Conservation (phyloP, 2,888 invertebrate species). For the Syrista parreyssii region DNA sequence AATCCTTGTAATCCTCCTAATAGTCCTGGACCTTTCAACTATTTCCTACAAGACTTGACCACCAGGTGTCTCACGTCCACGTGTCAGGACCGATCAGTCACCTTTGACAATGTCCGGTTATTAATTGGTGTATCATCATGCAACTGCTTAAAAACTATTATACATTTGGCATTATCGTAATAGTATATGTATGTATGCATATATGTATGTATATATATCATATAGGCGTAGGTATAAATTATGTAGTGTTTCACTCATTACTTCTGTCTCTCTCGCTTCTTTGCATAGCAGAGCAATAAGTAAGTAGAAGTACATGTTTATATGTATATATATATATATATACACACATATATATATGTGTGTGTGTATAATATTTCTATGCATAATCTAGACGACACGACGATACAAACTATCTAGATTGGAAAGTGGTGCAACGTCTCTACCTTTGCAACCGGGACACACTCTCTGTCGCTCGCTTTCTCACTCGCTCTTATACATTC, state of each 20-base stretch:
- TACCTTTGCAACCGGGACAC: slow-evolving; percentile 3
- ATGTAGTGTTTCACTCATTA: not conserved
- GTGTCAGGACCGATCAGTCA: not conserved
- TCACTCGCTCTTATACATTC: not conserved
- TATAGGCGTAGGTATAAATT: slow-evolving; percentile 10
- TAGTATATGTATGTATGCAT: slow-evolving; percentile 63
- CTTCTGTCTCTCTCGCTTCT: not conserved
- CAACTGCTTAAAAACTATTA: slow-evolving; percentile 55
- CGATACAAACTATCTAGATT: slow-evolving; percentile 2
- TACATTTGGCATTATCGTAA: slow-evolving; percentile 65
- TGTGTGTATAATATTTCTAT: slow-evolving; percentile 2
- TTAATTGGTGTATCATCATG: not conserved
- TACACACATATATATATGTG: not conserved
- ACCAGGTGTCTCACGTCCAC: not conserved
- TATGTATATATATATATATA: slow-evolving; percentile 1
- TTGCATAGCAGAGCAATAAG: not conserved
- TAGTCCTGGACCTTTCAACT: not conserved
- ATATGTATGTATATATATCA: slow-evolving; percentile 14
- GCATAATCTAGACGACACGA: slow-evolving; percentile 4
- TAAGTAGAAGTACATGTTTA: not conserved
- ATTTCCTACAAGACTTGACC: not conserved
- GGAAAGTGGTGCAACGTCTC: slow-evolving; percentile 7
- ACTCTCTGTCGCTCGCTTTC: not conserved
- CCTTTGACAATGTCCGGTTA: not conserved
- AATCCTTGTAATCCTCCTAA: not conserved